Percentiles rank a stretch among this genome's conserved stretches.
Evolutionary conservation across 2,888 invertebrate species (phyloP).

Genomic region (Agriopis aurantiaria): DNA sequence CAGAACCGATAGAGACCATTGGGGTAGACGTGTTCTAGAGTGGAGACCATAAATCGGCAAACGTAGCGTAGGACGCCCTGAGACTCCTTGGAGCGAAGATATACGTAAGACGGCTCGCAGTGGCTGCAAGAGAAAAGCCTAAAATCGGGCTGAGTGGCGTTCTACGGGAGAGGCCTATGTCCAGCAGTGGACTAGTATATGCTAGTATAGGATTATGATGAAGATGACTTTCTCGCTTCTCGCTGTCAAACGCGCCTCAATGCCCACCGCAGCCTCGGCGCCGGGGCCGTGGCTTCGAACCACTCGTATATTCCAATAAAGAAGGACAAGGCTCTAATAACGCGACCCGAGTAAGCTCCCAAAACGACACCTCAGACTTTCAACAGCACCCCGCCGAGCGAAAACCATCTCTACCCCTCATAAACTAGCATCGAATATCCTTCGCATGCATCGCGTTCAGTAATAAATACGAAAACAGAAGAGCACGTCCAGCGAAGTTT

Average conservation of each 20-base stretch:
- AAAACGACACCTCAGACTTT: slow-evolving; percentile 75
- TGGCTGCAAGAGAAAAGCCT: no score
- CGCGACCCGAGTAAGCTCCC: slow-evolving; percentile 76
- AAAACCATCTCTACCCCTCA: slow-evolving; percentile 54
- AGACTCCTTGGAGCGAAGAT: no score
- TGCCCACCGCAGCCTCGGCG: slow-evolving; percentile 32
- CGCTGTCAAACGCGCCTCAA: slow-evolving; percentile 30
- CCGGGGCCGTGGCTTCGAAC: slow-evolving; percentile 46
- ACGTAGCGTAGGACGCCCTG: no score
- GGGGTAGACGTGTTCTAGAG: no score
- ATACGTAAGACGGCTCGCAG: no score
- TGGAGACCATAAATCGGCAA: no score
- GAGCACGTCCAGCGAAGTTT: slow-evolving; percentile 75
- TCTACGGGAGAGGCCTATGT: no score
- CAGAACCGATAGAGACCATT: no score
- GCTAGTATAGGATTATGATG: no score
- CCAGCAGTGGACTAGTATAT: no score
- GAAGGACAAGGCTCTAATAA: slow-evolving; percentile 80
- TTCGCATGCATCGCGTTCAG: slow-evolving; percentile 35
- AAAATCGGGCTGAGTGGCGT: no score
- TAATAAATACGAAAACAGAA: slow-evolving; percentile 75
- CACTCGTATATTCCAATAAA: slow-evolving; percentile 79
- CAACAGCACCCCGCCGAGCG: slow-evolving; percentile 37
- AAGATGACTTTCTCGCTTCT: slow-evolving; percentile 4
- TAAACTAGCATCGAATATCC: slow-evolving; percentile 46